Evolutionary conservation across 2,113 vertebrate species (phyloP).

Genomic region (Diphyllodes magnificus): DNA sequence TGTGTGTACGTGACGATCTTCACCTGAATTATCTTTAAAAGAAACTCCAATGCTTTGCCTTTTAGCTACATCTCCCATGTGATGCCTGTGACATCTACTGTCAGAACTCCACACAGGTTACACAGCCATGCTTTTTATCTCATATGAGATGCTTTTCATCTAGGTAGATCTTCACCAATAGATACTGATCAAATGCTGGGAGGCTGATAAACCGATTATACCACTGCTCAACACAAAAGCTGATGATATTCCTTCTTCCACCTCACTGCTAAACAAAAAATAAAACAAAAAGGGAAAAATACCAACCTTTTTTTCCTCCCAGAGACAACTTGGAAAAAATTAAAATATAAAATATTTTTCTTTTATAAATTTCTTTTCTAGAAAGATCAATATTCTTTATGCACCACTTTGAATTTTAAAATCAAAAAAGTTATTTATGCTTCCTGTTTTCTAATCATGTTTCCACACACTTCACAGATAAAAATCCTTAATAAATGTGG

Average conservation of each 20-base stretch:
- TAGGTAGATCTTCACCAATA: background rate
- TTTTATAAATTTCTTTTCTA: background rate
- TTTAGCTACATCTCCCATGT: background rate
- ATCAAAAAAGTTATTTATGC: background rate
- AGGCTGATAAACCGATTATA: background rate
- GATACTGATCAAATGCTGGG: background rate
- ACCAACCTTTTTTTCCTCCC: background rate
- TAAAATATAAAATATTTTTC: background rate
- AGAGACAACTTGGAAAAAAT: background rate
- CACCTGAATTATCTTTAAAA: background rate
- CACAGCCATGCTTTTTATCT: background rate
- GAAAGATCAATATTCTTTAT: background rate
- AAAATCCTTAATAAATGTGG: background rate
- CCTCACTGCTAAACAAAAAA: background rate
- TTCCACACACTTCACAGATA: background rate
- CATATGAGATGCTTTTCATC: background rate
- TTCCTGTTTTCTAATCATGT: background rate
- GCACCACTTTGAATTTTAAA: background rate
- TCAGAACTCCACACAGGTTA: background rate
- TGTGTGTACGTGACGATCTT: fast-evolving
- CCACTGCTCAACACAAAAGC: background rate
- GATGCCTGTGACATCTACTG: background rate
- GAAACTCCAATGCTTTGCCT: background rate
- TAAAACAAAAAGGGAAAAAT: background rate
- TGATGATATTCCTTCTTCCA: background rate